Evolutionary conservation across 2,113 vertebrate species (phyloP).

Genomic region (Atherinomorus stipes): DNA sequence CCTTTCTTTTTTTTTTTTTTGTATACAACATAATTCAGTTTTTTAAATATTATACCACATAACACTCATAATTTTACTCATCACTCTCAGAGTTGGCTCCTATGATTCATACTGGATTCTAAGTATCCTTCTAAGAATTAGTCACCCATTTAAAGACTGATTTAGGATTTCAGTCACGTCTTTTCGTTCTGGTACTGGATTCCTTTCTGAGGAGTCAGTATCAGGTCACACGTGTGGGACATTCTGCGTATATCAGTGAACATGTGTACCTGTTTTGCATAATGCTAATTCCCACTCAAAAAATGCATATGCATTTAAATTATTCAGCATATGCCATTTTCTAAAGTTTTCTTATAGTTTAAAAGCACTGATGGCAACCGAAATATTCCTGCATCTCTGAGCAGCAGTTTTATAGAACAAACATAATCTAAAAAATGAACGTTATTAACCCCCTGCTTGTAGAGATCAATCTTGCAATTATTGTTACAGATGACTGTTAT

Average conservation of each 20-base stretch:
- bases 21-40: background rate
- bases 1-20: too few species aligned
- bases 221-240: background rate
- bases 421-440: constrained; percentile 55
- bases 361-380: constrained; percentile 16
- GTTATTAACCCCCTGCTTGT: constrained; percentile 56
- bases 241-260: background rate
- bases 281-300: background rate
- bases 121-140: constrained; percentile 8
- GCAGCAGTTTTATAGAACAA: constrained; percentile 34
- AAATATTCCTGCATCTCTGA: constrained; percentile 20
- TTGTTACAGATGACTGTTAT: constrained; percentile 59
- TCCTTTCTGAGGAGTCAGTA: background rate
- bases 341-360: background rate
- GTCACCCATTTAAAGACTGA: constrained; percentile 7
- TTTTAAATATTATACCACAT: background rate
- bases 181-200: background rate
- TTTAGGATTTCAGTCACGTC: constrained; percentile 31
- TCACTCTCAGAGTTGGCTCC: constrained; percentile 2
- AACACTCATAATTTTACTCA: constrained; percentile 19
- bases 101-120: too few species aligned
- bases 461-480: constrained; percentile 68
- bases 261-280: constrained; percentile 10
- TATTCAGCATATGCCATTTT: background rate
- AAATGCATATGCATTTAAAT: background rate